Evolutionary conservation across 2,888 invertebrate species (phyloP).

Genomic region (Panopea generosa): DNA sequence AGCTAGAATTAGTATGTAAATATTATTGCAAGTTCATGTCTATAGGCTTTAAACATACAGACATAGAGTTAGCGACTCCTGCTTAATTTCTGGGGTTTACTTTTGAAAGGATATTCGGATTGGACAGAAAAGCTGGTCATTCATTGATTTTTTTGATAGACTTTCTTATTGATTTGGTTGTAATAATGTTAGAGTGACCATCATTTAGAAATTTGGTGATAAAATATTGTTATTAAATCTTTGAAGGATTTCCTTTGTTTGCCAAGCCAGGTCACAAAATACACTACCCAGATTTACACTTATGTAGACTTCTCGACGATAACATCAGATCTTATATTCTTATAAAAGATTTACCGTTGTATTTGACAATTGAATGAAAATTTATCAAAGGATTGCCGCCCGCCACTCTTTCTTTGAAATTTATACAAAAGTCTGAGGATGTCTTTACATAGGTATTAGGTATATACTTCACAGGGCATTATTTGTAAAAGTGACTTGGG

Average conservation of each 20-base stretch:
- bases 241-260: constrained; percentile 16
- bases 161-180: neutral
- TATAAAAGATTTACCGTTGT: constrained; percentile 18
- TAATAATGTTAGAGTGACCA: neutral
- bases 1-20: no score
- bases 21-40: no score
- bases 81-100: no score
- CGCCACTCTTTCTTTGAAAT: constrained; percentile 11
- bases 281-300: neutral
- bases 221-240: constrained; percentile 3
- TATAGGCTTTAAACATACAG: no score
- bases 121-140: no score
- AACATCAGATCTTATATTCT: neutral
- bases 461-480: no score
- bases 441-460: no score
- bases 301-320: constrained; percentile 9
- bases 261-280: constrained; percentile 11
- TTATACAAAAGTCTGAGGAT: constrained; percentile 6
- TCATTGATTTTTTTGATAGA: no score
- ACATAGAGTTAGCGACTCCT: no score
- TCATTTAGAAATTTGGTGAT: constrained; percentile 14
- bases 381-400: constrained; percentile 20
- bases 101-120: no score
- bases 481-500: no score
- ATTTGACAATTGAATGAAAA: constrained; percentile 20